A percentile compares a stretch with the other conserved stretches of the same genome.
phyloP scores from a whole-genome alignment of 1,140 invertebrate species.

The Neotoxoptera formosana region DNA sequence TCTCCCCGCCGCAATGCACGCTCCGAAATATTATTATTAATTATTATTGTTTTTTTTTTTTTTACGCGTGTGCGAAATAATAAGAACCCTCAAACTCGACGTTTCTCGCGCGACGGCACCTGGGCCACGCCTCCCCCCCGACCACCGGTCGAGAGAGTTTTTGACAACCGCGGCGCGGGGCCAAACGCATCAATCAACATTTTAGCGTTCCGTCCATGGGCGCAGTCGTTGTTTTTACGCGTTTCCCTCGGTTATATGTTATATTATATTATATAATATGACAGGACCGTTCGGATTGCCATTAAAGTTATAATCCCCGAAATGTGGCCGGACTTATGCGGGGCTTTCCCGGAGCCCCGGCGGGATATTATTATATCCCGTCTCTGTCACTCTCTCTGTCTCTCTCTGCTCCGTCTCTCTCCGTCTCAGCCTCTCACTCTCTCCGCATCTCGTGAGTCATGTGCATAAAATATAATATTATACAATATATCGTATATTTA shows the following conservation, averaged over 20 bases:
- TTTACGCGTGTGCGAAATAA: background rate
- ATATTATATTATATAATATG: slow-evolving; percentile 11
- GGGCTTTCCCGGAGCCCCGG: background rate
- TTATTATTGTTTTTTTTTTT: slow-evolving; percentile 19
- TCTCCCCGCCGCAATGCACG: background rate
- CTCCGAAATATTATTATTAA: background rate
- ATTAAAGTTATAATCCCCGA: slow-evolving; percentile 55
- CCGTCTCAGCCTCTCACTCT: no score
- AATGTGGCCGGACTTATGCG: slow-evolving; percentile 50
- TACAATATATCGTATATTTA: no score
- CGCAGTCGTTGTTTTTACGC: slow-evolving; percentile 34
- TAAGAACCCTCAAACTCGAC: background rate
- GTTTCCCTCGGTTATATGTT: slow-evolving; percentile 16
- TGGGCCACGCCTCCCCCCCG: background rate
- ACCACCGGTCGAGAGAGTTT: background rate
- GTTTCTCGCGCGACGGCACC: background rate
- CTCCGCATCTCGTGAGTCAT: background rate
- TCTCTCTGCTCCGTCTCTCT: background rate
- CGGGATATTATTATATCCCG: background rate
- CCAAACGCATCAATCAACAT: slow-evolving; percentile 54
- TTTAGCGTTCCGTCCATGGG: background rate
- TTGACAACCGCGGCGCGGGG: slow-evolving; percentile 31
- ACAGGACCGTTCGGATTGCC: slow-evolving; percentile 53
- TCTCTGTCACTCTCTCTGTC: background rate
- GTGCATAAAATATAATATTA: no score